phyloP scores from a whole-genome alignment of 1,140 invertebrate species.

The Lucilia sericata region DNA sequence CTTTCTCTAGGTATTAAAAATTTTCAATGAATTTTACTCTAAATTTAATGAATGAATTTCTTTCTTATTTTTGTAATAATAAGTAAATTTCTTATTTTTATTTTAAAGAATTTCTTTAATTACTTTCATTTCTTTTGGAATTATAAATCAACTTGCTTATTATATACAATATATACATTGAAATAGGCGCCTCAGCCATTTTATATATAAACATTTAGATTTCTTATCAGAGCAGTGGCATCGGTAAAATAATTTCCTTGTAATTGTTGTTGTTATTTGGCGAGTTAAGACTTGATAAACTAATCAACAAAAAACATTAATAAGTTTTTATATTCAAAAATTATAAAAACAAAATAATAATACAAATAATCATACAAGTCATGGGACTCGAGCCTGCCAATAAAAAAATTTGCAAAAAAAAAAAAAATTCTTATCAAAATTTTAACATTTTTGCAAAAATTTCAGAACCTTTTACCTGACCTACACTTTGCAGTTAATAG shows the following conservation, averaged over 20 bases:
- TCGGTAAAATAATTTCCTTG: slow-evolving; percentile 3
- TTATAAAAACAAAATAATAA: neutral
- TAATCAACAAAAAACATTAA: neutral
- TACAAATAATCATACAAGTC: neutral
- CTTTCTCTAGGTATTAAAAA: too few species aligned
- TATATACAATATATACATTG: neutral
- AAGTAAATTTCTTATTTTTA: neutral
- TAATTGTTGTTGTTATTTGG: neutral
- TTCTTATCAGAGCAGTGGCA: slow-evolving; percentile 8
- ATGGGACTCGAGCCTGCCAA: slow-evolving; percentile 1
- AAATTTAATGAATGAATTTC: neutral
- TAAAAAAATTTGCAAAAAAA: neutral
- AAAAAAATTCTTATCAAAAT: neutral
- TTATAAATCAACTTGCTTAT: neutral
- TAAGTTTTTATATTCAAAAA: neutral
- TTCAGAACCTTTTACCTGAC: neutral
- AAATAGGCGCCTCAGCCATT: neutral
- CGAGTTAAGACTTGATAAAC: neutral
- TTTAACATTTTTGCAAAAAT: neutral
- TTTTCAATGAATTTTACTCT: neutral
- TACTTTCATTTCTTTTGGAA: neutral
- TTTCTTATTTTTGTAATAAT: neutral
- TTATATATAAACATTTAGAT: neutral
- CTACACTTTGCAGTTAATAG: neutral
- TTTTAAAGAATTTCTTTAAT: neutral